Base-by-base conservation (phyloP, 2,888 invertebrate species). In the Agapetus fuscipes region DNA sequence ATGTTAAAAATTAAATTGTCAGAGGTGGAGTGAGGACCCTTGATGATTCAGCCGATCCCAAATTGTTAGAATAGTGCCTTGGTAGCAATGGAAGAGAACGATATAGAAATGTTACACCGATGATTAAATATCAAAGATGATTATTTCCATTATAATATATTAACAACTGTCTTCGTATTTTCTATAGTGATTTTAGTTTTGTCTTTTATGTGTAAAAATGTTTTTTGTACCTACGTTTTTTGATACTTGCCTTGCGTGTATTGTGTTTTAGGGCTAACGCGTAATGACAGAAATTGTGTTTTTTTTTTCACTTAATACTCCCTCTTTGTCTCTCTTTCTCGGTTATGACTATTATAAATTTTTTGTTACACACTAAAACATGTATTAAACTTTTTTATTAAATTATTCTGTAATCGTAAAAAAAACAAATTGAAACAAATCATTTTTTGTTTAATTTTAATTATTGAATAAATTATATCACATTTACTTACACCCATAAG, bases 1-100 rank as follows among this genome's bases (percentile, higher is more conserved):
- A n/a, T n/a, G n/a, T n/a, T n/a, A n/a, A n/a, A n/a, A n/a, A n/a
- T n/a, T n/a, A n/a, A n/a, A 20, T 33, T 33, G 20, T 32, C 32
- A 37, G 17, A 25, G 41, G 25, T 16, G 10, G 15, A 27, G 17
- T 26, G 20, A 33, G n/a, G 15, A 9, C 4, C 20, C 4, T 9
- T 9, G 4, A 36, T 39, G 41, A 45, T 43, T 48, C 43, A 43
- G 41, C 45, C 35, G 34, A 36, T 48, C 43, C 45, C 39, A 48
- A 45, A 46, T 48, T 44, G 35, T 40, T 46, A 48, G 48, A 32
- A 41, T 46, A 48, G 48, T 48, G 48, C 48, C 48, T 48, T 48
- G 39, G 33, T 45, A 47, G 42, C 42, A 37, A 36, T 16, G 17
- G 39, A 36, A 27, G 36, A 41, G 37, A 43, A 20, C 24, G 34